Base-by-base conservation (phyloP, 2,888 invertebrate species). In the Lasioglossum malachurum region DNA sequence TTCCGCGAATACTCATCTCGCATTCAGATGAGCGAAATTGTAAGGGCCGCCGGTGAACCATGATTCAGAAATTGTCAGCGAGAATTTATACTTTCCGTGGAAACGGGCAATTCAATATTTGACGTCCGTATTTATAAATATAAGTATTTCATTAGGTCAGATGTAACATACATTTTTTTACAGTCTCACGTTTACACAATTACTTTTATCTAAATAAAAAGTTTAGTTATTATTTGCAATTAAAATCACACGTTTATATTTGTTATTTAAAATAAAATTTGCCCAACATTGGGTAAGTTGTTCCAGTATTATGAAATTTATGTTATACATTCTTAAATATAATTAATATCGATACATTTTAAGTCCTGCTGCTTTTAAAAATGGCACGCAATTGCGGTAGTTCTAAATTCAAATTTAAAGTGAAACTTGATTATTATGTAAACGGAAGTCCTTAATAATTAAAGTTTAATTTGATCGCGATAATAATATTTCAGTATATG, bases 1-100 rank as follows among this genome's bases (percentile, higher is more conserved):
- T 78, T 82, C 82, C 57, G 75, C 78, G 78, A 74, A 75, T 53
- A 64, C 82, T 74, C 69, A 69, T 82, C 73, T 71, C n/a, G 71
- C 49, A 78, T 78, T 82, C 78, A 41, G 53, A 35, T 2, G 74
- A 74, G 74, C 78, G 67, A 78, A 57, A 82, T 14, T 27, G 57
- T 19, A 74, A 46, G 49, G 69, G 35, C 41, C 72, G 16, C 31
- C 69, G 60, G 53, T 74, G 31, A 72, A 35, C 60, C n/a, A 31
- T 27, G 64, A 23, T 27, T 71, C 44, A 57, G 57, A 19, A 71
- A 67, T 64, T 27, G 64, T 44, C 75, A 23, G 7, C 76, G 16
- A n/a, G 73, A 77, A 74, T 78, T 60, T 60, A 60, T 31, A 31
- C 27, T 60, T 27, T 5, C 14, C 31, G 27, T 27, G 5, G 60